Base-by-base conservation (phyloP, 2,888 invertebrate species). In the Elgonia sp. region DNA sequence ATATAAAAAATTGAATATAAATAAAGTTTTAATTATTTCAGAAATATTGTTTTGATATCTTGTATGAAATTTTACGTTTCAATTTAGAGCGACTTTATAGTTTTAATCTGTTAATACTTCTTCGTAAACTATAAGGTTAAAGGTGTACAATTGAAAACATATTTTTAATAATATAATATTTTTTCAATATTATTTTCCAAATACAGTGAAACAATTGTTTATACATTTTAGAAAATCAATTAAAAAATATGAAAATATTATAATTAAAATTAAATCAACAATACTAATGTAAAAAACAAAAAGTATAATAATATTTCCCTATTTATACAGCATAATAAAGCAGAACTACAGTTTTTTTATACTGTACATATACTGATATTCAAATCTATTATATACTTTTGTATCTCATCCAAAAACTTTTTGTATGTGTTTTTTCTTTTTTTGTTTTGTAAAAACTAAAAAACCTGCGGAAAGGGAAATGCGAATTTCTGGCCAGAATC, bases 51-150 rank as follows among this genome's bases (percentile, higher is more conserved):
- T 42, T 60, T 73, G 73, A 73, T 60, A 73, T 60, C 55, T 72
- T 57, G 39, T 37, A 29, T 21, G 10, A 14, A 21, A 70, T 55
- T 14, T 20, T 73, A 9, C 39, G 37, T 40, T 20, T 40, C 12
- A 57, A 73, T 18, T 73, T 73, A 60, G 9, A 73, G 20, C 6
- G 20, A 42, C 60, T 57, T 57, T n/a, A n/a, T 21, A 42, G 14
- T 42, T 21, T 60, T 57, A 73, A 73, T 73, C 73, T 73, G 73
- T 73, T 73, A 55, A 73, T 73, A 21, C 73, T 73, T 73, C 60
- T 60, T 62, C 42, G 29, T 39, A 73, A 60, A 62, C 73, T 42
- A 73, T 73, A 42, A 14, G 21, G 42, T 60, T 29, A 21, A 39
- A 40, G 21, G 20, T 16, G 21, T 60, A 8, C 5, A 57, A 73